Conservation (phyloP, 2,888 invertebrate genomes). For the Tachystola acroxantha region DNA sequence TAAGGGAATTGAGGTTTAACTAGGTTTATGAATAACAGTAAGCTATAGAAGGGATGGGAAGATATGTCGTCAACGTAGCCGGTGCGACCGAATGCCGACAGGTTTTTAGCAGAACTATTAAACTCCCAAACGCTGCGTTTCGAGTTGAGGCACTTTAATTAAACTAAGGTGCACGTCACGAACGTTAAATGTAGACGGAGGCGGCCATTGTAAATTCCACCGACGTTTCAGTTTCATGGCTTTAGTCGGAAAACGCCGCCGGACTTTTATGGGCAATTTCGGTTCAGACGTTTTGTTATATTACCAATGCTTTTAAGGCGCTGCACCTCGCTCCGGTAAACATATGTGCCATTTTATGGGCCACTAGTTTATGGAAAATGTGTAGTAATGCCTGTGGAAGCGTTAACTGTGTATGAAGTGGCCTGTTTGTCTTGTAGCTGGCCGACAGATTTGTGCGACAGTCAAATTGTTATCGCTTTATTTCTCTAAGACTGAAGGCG, state of each 20-base stretch:
- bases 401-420: conserved; percentile 38
- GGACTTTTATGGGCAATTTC: conserved; percentile 78
- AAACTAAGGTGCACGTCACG: conserved; percentile 70
- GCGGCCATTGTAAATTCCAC: conserved; percentile 73
- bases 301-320: conserved; percentile 79
- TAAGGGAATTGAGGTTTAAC: no score
- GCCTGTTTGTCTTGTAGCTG: conserved; percentile 19
- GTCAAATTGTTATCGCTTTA: conserved; percentile 8
- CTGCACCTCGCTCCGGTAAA: conserved; percentile 72
- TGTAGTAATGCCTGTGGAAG: conserved; percentile 53
- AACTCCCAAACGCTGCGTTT: conserved; percentile 7
- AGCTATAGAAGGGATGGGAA: no score
- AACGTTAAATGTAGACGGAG: conserved; percentile 71
- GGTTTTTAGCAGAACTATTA: conserved; percentile 11
- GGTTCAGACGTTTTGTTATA: conserved; percentile 79
- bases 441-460: conserved; percentile 6
- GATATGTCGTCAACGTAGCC: no score
- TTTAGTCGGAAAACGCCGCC: conserved; percentile 77
- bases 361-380: conserved; percentile 68
- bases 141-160: conserved; percentile 63
- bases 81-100: conserved; percentile 3
- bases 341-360: conserved; percentile 72
- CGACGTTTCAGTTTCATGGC: conserved; percentile 75
- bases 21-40: no score
- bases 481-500: no score